Conservation (phyloP, 2,113 vertebrate species). For the Nyctereutes procyonoides region DNA sequence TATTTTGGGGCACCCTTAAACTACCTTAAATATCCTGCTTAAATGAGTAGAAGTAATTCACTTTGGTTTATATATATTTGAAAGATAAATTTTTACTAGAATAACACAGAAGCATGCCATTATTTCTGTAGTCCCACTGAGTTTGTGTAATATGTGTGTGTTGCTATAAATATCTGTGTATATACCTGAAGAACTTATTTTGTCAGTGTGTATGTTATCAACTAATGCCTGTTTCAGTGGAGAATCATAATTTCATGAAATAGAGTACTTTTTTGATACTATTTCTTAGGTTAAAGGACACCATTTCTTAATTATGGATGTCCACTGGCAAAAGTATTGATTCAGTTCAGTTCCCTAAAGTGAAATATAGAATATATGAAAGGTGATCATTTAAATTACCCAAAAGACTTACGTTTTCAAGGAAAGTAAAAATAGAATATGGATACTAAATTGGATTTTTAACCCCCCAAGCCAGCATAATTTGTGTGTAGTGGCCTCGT, state of each 20-base stretch:
- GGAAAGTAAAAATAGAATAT: neutral
- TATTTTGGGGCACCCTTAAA: neutral
- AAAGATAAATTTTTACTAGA: slow-evolving; percentile 34
- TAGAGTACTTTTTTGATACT: neutral
- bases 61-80: neutral
- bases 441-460: neutral
- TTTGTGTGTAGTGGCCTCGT: neutral
- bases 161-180: neutral
- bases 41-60: slow-evolving; percentile 29
- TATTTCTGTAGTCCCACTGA: neutral
- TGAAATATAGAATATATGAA: neutral
- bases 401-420: neutral
- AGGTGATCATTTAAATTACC: neutral
- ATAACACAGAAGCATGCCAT: neutral
- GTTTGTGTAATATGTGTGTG: neutral
- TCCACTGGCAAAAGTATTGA: neutral
- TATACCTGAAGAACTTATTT: neutral
- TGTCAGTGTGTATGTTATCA: neutral
- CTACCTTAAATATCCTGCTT: neutral
- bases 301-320: slow-evolving; percentile 6
- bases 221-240: neutral
- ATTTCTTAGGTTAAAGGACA: slow-evolving; percentile 33
- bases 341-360: neutral
- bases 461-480: neutral
- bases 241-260: slow-evolving; percentile 50